phyloP scores from a whole-genome alignment of 1,140 invertebrate species.

The Asbolus verrucosus region DNA sequence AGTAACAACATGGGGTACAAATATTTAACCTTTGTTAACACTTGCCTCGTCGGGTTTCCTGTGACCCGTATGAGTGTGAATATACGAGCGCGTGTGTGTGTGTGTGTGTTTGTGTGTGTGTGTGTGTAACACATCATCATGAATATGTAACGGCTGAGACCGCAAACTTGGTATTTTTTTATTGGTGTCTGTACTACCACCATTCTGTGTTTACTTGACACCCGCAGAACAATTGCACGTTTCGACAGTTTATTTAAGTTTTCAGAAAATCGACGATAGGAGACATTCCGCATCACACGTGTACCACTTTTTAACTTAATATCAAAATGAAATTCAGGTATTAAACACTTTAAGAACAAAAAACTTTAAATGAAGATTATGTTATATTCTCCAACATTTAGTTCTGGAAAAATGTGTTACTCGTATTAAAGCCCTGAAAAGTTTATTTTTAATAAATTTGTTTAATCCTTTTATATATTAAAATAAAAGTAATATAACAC shows the following conservation, averaged over 20 bases:
- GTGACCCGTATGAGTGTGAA: conserved; percentile 53
- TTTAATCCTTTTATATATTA: too few species aligned
- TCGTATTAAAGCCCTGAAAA: too few species aligned
- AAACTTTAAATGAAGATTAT: too few species aligned
- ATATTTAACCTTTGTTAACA: conserved; percentile 60
- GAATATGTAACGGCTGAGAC: conserved; percentile 41
- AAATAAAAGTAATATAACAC: too few species aligned
- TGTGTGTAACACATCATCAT: conserved; percentile 39
- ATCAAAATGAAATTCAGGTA: too few species aligned
- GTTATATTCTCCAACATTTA: too few species aligned
- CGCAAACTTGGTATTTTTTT: conserved; percentile 33
- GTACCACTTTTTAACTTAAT: too few species aligned
- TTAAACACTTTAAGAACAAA: too few species aligned
- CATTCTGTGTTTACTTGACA: conserved; percentile 31
- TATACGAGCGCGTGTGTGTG: conserved; percentile 1
- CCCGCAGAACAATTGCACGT: conserved; percentile 32
- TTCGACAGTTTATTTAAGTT: conserved; percentile 15
- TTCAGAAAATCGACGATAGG: conserved; percentile 7
- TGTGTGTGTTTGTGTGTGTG: conserved; percentile 5
- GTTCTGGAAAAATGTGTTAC: too few species aligned
- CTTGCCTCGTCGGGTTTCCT: conserved; percentile 55
- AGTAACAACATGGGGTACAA: conserved; percentile 48
- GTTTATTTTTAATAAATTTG: too few species aligned
- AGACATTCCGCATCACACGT: background rate
- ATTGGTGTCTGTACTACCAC: conserved; percentile 13